Evolutionary conservation across 1,140 invertebrate genomes (phyloP), one percentile per base, ranked within the genome.

Genomic region (Pseudomyrmex pallidus): DNA sequence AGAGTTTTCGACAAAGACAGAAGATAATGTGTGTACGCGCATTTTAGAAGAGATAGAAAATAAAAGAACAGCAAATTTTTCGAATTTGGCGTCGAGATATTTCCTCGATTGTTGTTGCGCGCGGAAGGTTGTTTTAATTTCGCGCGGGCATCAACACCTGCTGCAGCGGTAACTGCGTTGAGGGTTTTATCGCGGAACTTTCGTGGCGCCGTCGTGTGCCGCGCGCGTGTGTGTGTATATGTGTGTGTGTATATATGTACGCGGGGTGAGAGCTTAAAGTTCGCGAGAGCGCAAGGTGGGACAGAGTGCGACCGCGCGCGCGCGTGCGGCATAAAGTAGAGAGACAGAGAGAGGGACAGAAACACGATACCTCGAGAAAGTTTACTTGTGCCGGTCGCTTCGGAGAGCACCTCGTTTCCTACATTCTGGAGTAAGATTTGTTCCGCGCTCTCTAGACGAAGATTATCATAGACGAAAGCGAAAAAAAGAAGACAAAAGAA

Each of bases 91-190:
- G 12, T 46, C 2, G 20, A 12, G 35, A 57, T 25, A 80, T 35
- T 90, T 89, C 86, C 89, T 84, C 89, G 88, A 76, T 9, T 17
- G 83, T 88, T 74, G 87, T 82, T 86, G 63, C 4, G 89, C 88
- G 89, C 87, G 90, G 86, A 35, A 35, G 87, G 82, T 86, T 35
- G 25, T 66, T 82, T 74, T 82, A 74, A 82, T 82, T 52, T 82
- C 68, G 78, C 66, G 70, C 85, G 82, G 35, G 70, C 86, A 68
- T 70, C 82, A 74, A 78, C 86, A 87, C 74, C 86, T 87, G 86
- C 82, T 76, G 66, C 74, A 25, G 67, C 63, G 57, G 70, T 82
- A 78, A 68, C 76, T 72, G 64, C 82, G 86, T 85, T 82, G 82
- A 66, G 70, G 61, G 61, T 87, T 84, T 87, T 80, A 87, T 84